These are phyloP conservation scores for Butorides virescens DNA, from an alignment of 2,113 vertebrate species.

Conservation along the genomic window DNA sequence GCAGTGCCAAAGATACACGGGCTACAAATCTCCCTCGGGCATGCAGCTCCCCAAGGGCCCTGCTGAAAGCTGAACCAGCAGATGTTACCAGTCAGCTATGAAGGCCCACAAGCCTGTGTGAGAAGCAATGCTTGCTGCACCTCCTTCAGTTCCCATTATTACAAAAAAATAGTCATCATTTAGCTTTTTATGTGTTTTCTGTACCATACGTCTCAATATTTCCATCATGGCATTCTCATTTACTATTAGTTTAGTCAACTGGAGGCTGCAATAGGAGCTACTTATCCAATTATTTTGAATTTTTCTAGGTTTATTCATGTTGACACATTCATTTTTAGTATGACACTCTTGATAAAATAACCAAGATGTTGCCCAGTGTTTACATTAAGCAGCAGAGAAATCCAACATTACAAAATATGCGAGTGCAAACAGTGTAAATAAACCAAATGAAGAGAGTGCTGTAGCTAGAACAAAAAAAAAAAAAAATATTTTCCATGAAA, in stretches of 20 bases:
- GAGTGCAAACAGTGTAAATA: neutral
- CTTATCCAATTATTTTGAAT: neutral
- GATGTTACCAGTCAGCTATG: rapidly evolving
- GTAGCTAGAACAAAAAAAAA: neutral
- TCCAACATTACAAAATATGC: neutral
- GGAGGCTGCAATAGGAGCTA: neutral
- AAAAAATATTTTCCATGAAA: neutral
- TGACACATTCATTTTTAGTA: neutral
- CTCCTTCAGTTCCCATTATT: neutral
- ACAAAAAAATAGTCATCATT: neutral
- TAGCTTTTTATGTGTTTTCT: neutral
- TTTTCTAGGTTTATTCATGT: neutral
- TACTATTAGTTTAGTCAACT: neutral
- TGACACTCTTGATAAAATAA: neutral
- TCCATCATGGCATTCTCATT: neutral
- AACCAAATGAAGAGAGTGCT: neutral
- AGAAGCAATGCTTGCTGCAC: neutral
- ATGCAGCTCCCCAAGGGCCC: neutral
- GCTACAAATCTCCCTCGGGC: neutral
- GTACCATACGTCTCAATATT: neutral
- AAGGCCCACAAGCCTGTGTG: neutral
- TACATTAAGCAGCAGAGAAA: neutral
- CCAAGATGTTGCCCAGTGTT: neutral
- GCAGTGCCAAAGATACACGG: neutral
- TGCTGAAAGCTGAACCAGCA: neutral